A percentile compares a stretch with the other conserved stretches of the same genome.
phyloP scores from a whole-genome alignment of 2,888 invertebrate species.

The Drosophila dives region DNA sequence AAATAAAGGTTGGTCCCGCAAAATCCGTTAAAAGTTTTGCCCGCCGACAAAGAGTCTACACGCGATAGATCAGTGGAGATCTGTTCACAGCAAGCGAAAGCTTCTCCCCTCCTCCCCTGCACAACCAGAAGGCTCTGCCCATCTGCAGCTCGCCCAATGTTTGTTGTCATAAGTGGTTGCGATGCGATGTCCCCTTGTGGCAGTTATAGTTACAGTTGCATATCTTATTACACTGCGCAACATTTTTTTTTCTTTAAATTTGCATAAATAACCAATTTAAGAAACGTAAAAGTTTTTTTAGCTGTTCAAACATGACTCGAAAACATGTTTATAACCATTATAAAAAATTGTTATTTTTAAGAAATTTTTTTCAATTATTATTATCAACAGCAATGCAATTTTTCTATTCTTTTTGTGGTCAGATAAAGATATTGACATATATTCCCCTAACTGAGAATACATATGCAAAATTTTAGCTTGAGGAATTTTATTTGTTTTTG shows the following conservation, averaged over 20 bases:
- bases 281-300: not conserved
- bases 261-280: not conserved
- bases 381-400: not conserved
- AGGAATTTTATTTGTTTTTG: conserved; percentile 1
- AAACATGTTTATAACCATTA: not conserved
- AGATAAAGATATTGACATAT: not conserved
- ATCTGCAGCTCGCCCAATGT: conserved; percentile 3
- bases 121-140: conserved; percentile 4
- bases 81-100: not conserved
- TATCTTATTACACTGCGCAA: conserved; percentile 39
- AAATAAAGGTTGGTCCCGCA: conserved; percentile 68
- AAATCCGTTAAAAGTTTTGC: conserved; percentile 44
- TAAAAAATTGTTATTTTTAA: not conserved
- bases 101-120: not conserved
- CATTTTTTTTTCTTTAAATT: not conserved
- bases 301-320: not conserved
- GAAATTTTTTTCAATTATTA: too few species aligned
- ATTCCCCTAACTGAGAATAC: not conserved
- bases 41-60: conserved; percentile 23
- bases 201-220: conserved; percentile 33
- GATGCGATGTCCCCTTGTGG: conserved; percentile 22
- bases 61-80: conserved; percentile 32
- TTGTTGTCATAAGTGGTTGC: conserved; percentile 32
- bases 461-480: not conserved
- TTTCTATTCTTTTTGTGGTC: not conserved